Base-by-base conservation (phyloP, 1,140 invertebrate genomes). In the Trichonephila clavipes region DNA sequence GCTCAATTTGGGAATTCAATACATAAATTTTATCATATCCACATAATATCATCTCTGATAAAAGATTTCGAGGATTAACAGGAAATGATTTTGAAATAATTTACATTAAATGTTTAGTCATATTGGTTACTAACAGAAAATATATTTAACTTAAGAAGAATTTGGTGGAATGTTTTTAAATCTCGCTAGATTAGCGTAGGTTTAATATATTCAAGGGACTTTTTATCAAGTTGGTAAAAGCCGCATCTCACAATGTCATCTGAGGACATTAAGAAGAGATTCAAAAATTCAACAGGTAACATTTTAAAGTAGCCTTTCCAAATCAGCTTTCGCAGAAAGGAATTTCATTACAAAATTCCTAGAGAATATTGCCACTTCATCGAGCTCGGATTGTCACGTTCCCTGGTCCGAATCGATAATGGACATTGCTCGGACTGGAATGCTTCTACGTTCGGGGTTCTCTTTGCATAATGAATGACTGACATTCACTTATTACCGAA, bases 291-390 rank as follows among this genome's bases (percentile, higher is more conserved):
- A 77, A 40, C 28, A 77, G 28, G 72, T 77, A 24, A 77, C 34
- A 21, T 69, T 16, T 18, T 21, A 40, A 77, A 77, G 28, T 34
- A 28, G 28, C 72, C 24, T 6, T 3, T 34, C 12, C 28, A 40
- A 34, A 77, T 77, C 72, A 34, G 28, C 72, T 77, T 28, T 40
- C 7, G 16, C 18, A 34, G 72, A 77, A 77, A 34, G 72, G 72
- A 77, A 77, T 77, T 77, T 77, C 72, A 77, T 77, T 77, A 77
- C 34, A 40, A 40, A 77, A 77, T 77, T 77, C 72, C 72, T 34
- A 5, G 12, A 14, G 21, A 34, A 28, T 34, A 77, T 77, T 8
- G 72, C 28, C 28, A 77, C 72, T 34, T 77, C 62, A 19, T 21
- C 62, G 62, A 64, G 16, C 62, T 34, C 18, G 72, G 72, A 34